Evolutionary conservation across 2,113 vertebrate genomes (phyloP), one percentile per base, ranked within the genome.

Genomic region (Alligator sinensis): DNA sequence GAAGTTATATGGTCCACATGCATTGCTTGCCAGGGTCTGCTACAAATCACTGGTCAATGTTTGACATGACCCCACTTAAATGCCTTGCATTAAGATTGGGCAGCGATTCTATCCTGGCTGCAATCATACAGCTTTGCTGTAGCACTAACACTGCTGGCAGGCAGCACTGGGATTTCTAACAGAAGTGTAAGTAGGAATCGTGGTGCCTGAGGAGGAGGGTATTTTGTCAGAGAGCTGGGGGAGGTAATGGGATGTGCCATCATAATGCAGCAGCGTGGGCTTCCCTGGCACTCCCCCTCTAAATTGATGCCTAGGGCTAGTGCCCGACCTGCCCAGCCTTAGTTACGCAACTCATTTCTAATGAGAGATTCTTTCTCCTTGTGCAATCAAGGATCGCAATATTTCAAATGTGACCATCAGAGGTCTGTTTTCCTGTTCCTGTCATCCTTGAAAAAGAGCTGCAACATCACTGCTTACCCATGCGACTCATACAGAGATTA

Each of bases 341-440:
- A 38, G 38, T 38, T 38, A 38, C 38, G 38, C 38, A 38, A 38
- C 38, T 38, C 38, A n/a, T 55, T 63, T 7, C 84, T 96, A 95
- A 94, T 58, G 2, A 81, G 77, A 9, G 38, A 16, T 92, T 87
- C 57, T 27, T 91, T 63, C 75, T 90, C 83, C 88, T 34, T 95
- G 87, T 87, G 1, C n/a, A 30, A 90, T n/a, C 14, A 96, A 99
- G 99, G 99, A 80, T 92, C 98, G 91, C 97, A 97, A 16, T 99
- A 99, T 93, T 99, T 99, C 76, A 99, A 99, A 94, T 99, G 99
- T 66, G 99, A 99, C 98, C 99, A 99, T 97, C 99, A 99, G 98
- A 98, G 99, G 90, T 99, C 99, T 0, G 98, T 99, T 82, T 98
- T 98, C 64, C 98, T 99, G 77, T 99, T 97, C 97, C 92, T 99